Evolutionary conservation across 2,113 vertebrate species (phyloP).

Genomic region (Scopus umbretta): DNA sequence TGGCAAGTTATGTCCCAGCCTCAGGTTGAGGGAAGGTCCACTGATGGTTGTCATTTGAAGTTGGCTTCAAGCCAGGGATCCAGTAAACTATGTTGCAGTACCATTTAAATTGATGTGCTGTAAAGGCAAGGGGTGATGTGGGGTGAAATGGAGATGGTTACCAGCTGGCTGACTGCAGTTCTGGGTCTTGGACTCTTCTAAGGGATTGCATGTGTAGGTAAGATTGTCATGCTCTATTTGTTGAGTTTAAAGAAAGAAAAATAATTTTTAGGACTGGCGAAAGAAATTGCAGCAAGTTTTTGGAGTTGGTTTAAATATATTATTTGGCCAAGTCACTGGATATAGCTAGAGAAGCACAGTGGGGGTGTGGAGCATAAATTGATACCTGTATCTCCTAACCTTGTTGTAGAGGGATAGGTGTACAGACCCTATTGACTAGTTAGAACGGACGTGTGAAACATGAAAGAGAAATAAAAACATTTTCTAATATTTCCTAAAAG

Average conservation of each 20-base stretch:
- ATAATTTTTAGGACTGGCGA: not conserved
- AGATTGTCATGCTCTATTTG: not conserved
- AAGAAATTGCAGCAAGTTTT: not conserved
- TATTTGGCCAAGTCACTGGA: not conserved
- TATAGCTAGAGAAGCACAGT: not conserved
- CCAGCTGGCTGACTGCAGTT: not conserved
- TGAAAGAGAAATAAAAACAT: not conserved
- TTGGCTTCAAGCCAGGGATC: not conserved
- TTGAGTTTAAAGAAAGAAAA: not conserved
- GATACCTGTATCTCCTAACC: accelerated
- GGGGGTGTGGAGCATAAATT: not conserved
- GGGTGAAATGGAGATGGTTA: not conserved
- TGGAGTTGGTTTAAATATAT: not conserved
- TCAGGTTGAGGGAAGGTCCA: not conserved
- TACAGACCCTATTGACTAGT: not conserved
- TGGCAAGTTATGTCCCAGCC: not conserved
- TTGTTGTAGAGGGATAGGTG: not conserved
- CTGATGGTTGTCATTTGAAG: not conserved
- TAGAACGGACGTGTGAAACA: not conserved
- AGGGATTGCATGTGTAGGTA: not conserved
- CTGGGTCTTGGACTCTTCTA: not conserved
- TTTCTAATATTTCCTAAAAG: not conserved
- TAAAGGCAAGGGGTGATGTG: not conserved
- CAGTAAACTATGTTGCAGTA: not conserved
- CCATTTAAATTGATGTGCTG: not conserved